Evolutionary conservation across 2,888 invertebrate genomes (phyloP).

Genomic region (Ptilodon capucinus): DNA sequence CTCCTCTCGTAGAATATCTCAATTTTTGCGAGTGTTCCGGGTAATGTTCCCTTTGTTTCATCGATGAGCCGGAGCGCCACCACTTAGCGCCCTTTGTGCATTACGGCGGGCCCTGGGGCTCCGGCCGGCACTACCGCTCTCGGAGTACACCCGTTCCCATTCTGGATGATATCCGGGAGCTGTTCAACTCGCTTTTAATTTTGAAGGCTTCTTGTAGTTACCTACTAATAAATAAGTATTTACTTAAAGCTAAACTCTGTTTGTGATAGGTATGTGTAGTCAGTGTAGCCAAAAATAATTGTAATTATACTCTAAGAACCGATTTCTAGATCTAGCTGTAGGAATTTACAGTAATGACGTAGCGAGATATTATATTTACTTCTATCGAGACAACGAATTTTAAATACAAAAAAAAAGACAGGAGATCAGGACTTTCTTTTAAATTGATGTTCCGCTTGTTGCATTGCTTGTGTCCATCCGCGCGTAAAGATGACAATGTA

Average conservation of each 20-base stretch:
- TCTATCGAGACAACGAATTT: too few species aligned
- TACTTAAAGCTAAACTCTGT: neutral
- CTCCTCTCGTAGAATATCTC: conserved; percentile 31
- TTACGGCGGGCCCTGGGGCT: conserved; percentile 54
- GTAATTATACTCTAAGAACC: too few species aligned
- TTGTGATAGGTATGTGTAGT: neutral
- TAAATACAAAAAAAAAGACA: too few species aligned
- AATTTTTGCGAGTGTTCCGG: conserved; percentile 37
- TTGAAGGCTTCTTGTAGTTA: neutral
- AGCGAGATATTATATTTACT: too few species aligned
- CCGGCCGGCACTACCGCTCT: conserved; percentile 19
- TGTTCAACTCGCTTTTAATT: conserved; percentile 19
- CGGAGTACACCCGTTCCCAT: conserved; percentile 7
- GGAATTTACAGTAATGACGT: too few species aligned
- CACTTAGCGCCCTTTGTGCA: conserved; percentile 71
- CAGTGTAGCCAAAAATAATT: too few species aligned
- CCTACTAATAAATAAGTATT: neutral
- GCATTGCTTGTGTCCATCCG: too few species aligned
- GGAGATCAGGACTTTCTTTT: too few species aligned
- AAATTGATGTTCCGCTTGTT: too few species aligned
- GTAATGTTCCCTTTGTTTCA: conserved; percentile 55
- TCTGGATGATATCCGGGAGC: conserved; percentile 16
- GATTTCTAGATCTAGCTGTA: too few species aligned
- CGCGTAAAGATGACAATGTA: too few species aligned
- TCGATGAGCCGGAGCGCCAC: conserved; percentile 50